Evolutionary conservation across 2,113 vertebrate species (phyloP), one percentile per base, ranked within the genome.

Genomic region (Mastomys natalensis): DNA sequence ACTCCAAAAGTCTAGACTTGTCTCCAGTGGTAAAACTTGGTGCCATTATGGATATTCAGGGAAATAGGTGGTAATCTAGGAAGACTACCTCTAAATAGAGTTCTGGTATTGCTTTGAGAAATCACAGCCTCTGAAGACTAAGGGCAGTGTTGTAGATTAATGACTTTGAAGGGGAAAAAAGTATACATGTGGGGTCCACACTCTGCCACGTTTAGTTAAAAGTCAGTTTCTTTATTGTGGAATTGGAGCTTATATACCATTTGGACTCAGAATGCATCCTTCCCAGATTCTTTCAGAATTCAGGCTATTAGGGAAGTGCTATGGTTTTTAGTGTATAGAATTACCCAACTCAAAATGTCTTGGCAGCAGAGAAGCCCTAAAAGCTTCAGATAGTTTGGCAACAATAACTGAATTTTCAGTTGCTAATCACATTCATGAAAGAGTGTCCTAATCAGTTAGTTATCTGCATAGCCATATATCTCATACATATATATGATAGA

Each of bases 1-100:
- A 89, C 84, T 92, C 86, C 37, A 19, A 77, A 96, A 96, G 53
- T 45, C 81, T 64, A 92, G 76, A 73, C 55, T 94, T 53, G 3
- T 88, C 55, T 96, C 64, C 55, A 86, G 3, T 48, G 86, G 66
- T 91, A 51, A 95, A 73, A 68, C 64, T 88, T 60, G 21, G 62
- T 81, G 45, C 29, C 34, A 22, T 58, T 86, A 68, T 76, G 84
- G 92, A 24, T 87, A 90, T 90, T 89, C 48, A 53, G 80, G 68
- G 73, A 64, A 53, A 43, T 22, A 72, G 91, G 19, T 43, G 51
- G 58, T 43, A n/a, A 62, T 40, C 40, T 90, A 55, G 87, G 85
- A 92, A 95, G 34, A 34, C 15, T 16, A 24, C 12, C 31, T 5
- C 19, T 37, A 58, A 84, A 89, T 64, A 78, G 55, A 87, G 51